Evolutionary conservation across 1,140 invertebrate genomes (phyloP), one percentile per base, ranked within the genome.

Genomic region (Orussus abietinus): DNA sequence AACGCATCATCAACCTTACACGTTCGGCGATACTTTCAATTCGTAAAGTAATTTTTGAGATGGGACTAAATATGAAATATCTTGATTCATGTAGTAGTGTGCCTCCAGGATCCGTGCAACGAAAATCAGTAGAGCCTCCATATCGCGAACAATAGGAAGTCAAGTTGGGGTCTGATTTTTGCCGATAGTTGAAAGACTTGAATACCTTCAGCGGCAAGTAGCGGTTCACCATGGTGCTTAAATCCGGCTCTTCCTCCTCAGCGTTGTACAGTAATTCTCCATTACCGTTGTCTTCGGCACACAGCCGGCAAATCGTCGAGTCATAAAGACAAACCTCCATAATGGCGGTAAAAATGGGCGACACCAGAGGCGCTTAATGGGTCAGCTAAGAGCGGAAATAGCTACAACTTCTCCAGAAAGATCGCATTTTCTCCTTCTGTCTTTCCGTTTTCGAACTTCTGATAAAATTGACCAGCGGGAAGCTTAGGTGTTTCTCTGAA

Each of bases 171-270:
- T 76, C 78, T 58, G 41, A 60, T 52, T 47, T 53, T 47, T 20
- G 10, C n/a, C n/a, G n/a, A 17, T 29, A 37, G 20, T 42, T n/a
- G n/a, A n/a, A n/a, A n/a, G n/a, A n/a, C n/a, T n/a, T n/a, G n/a
- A n/a, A 55, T 77, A 86, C 83, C 80, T 82, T 83, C 19, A 86
- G 60, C 9, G 84, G 84, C 51, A 86, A 75, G 75, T 84, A 85
- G 40, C 75, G 76, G 67, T 86, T 85, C 25, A 86, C 74, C 53
- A 84, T 68, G 31, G 74, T 66, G 64, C 76, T 75, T 64, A 85
- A 74, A 72, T 79, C 78, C 36, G 72, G 63, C 57, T 77, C 77
- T 60, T 78, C 77, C 53, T 76, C 70, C 37, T 79, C 75, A 47
- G 57, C 53, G 5, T 63, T 60, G 67, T 78, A 85, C 55, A 86